These are phyloP conservation scores for Agelastica alni DNA, from an alignment of 2,888 invertebrate genomes.

Conservation along the genomic window DNA sequence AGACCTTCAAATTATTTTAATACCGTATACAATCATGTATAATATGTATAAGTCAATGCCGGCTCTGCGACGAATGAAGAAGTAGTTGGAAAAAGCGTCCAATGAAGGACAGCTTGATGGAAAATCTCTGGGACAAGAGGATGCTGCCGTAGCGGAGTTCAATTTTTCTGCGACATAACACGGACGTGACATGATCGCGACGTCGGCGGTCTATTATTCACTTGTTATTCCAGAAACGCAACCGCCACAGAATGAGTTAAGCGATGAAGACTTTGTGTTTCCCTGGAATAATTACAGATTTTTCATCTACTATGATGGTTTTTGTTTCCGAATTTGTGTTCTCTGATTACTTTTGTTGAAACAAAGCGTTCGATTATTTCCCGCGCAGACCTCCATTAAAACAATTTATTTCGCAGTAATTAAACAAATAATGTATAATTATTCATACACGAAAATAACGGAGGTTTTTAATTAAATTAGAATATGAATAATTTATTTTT, in stretches of 20 bases:
- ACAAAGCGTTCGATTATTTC: too few species aligned
- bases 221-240: constrained; percentile 16
- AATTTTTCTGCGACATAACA: constrained; percentile 26
- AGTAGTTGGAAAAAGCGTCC: constrained; percentile 1
- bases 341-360: not conserved
- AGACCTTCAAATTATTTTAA: too few species aligned
- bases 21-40: too few species aligned
- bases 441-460: too few species aligned
- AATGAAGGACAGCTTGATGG: constrained; percentile 18
- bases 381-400: too few species aligned
- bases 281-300: constrained; percentile 13
- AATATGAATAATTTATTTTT: too few species aligned
- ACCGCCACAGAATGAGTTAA: constrained; percentile 12
- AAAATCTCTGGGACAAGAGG: constrained; percentile 22
- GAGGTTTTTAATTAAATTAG: too few species aligned
- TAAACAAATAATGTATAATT: too few species aligned
- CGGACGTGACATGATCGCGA: constrained; percentile 23
- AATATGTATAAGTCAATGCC: too few species aligned
- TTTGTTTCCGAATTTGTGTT: not conserved
- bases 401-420: too few species aligned
- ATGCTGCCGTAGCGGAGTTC: constrained; percentile 12
- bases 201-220: constrained; percentile 5
- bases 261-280: constrained; percentile 15
- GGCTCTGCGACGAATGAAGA: too few species aligned
- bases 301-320: not conserved